Conservation (phyloP, 2,888 invertebrate genomes). For the Agriopis leucophaearia region DNA sequence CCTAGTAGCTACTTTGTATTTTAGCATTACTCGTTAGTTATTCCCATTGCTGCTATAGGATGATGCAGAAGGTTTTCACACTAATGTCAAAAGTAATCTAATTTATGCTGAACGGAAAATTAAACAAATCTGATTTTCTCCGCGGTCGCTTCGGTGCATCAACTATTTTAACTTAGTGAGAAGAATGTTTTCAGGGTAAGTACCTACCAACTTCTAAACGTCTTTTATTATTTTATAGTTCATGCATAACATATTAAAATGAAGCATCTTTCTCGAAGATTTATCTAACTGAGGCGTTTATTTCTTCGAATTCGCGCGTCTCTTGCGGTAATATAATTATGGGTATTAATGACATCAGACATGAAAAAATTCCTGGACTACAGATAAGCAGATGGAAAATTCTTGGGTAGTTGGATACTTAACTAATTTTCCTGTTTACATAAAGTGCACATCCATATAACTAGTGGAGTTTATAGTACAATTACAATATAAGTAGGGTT, state of each 20-base stretch:
- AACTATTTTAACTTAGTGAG: too few species aligned
- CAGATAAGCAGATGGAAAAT: neutral
- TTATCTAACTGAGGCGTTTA: neutral
- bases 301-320: constrained; percentile 2
- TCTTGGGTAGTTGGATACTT: neutral
- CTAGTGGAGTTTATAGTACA: neutral
- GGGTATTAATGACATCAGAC: neutral
- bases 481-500: neutral
- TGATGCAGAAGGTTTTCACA: too few species aligned
- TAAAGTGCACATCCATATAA: neutral
- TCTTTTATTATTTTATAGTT: neutral
- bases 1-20: too few species aligned
- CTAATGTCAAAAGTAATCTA: too few species aligned
- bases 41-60: too few species aligned
- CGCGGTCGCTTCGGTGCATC: too few species aligned
- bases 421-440: constrained; percentile 13
- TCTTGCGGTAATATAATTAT: constrained; percentile 6
- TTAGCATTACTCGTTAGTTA: too few species aligned
- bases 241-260: neutral
- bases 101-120: too few species aligned
- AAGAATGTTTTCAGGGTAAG: too few species aligned
- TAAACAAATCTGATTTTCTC: too few species aligned
- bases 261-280: neutral
- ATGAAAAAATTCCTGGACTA: neutral
- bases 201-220: too few species aligned